A percentile compares a stretch with the other conserved stretches of the same genome.
phyloP scores from a whole-genome alignment of 2,113 vertebrate species.

The Amia ocellicauda region DNA sequence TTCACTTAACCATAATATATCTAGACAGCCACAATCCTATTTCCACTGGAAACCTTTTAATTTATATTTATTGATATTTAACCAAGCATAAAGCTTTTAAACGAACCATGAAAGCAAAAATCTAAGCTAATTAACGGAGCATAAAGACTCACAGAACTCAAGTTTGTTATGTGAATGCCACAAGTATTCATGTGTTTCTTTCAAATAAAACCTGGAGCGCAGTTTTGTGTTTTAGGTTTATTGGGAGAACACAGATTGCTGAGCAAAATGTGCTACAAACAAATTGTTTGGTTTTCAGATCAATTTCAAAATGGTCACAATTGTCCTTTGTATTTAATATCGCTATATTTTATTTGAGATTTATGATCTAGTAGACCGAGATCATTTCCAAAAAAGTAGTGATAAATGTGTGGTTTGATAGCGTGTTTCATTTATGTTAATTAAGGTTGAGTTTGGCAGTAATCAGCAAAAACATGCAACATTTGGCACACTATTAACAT shows the following conservation, averaged over 20 bases:
- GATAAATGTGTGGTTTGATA: too few species aligned
- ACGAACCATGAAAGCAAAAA: slow-evolving; percentile 66
- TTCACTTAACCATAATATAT: slow-evolving; percentile 56
- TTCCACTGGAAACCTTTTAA: slow-evolving; percentile 51
- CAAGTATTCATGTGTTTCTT: slow-evolving; percentile 27
- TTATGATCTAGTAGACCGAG: too few species aligned
- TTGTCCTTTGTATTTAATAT: not conserved
- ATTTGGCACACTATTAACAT: too few species aligned
- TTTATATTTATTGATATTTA: slow-evolving; percentile 74
- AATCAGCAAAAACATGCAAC: too few species aligned
- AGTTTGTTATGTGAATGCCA: slow-evolving; percentile 45
- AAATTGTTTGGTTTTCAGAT: not conserved
- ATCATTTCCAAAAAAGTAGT: too few species aligned
- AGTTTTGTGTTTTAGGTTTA: slow-evolving; percentile 19
- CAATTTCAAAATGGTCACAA: not conserved
- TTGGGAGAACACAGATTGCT: not conserved
- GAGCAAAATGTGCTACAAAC: not conserved
- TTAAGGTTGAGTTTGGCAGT: too few species aligned
- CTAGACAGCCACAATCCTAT: slow-evolving; percentile 46
- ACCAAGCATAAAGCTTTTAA: slow-evolving; percentile 71
- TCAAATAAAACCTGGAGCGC: slow-evolving; percentile 20
- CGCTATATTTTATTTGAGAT: not conserved
- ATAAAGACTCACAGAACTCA: slow-evolving; percentile 62
- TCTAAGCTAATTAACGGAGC: slow-evolving; percentile 77
- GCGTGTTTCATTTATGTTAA: too few species aligned